Evolutionary conservation across 2,797 vertebrate species (phyloP), one percentile per base, ranked within the genome.

Genomic region (Meda fulgida): DNA sequence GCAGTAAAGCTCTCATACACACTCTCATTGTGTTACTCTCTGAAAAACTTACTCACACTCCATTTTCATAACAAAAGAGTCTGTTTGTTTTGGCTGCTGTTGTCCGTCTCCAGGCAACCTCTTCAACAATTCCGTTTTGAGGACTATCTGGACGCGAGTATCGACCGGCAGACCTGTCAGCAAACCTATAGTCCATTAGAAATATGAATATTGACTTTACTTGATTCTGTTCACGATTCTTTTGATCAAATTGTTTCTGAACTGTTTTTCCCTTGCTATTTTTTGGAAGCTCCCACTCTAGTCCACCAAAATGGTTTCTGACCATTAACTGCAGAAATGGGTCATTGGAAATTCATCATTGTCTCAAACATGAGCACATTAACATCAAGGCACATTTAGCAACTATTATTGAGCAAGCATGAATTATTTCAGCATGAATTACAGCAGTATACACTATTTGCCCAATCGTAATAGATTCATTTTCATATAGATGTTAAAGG

Each of bases 21-120:
- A 26, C 40, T 38, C 43, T 76, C 26, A 29, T 55, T 70, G 43
- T 85, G 67, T 76, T 58, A 29, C 87, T 78, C 92, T 89, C 91
- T 92, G 89, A 91, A 89, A 91, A 92, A 89, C 89, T 87, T 88
- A 76, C 89, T 90, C 90, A 89, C 92, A 89, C 91, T 91, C 46
- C 82, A 87, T 89, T 87, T 89, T 79, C 83, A 86, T 85, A 84
- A 89, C 86, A 84, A 87, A 89, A 86, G 86, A 79, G 58, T 48
- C 73, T 84, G 78, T 88, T 89, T 89, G 86, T 90, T 87, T 90
- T 88, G 73, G 43, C 78, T 81, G 84, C 89, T 82, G 87, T 89
- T 89, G 87, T 88, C 58, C 5, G 85, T 89, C 81, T 88, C 89
- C 84, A 81, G 87, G 89, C 89, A 89, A 89, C 89, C 85, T 78